Evolutionary conservation across 2,888 invertebrate species (phyloP), one percentile per base, ranked within the genome.

Genomic region (Lamellibrachia columna): DNA sequence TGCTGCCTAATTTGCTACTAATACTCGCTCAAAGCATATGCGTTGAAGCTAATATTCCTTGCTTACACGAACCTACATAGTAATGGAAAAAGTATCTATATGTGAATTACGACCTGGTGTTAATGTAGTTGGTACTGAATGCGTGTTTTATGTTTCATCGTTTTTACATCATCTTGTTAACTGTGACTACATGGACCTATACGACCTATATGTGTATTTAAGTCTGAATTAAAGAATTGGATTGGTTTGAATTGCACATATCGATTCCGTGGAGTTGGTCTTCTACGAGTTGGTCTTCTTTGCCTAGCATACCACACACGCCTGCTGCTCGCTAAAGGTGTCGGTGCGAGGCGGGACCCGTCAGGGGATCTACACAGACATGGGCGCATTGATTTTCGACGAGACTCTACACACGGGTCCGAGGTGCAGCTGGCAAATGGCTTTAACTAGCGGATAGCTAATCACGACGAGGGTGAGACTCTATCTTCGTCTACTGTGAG

Each of bases 381-480:
- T 75, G 75, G 75, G 75, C 75, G 75, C 75, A 75, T 75, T 75
- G 75, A 75, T 75, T 75, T 75, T 75, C 75, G 75, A 11, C 75
- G 75, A 75, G 75, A 15, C 58, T 1, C 22, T 75, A n/a, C 75
- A 75, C 75, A n/a, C 22, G 15, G 75, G 75, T 22, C 75, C 75
- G 75, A 75, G 15, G 75, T 75, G 75, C 75, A 75, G 75, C 75
- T 75, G 75, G 75, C 75, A 75, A 75, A 75, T 75, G 75, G 75
- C 22, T 75, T 75, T 75, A 75, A 75, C 75, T 75, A 75, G 75
- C n/a, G 75, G 75, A 75, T 15, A 75, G 75, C 75, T 75, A 75
- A 75, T 75, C 75, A 75, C 22, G n/a, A 15, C 15, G 75, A 75
- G 75, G 75, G 75, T 75, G 75, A 15, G 75, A 75, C 15, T 75